Evolutionary conservation across 2,113 vertebrate genomes (phyloP), one percentile per base, ranked within the genome.

Genomic region (Phasianus colchicus): DNA sequence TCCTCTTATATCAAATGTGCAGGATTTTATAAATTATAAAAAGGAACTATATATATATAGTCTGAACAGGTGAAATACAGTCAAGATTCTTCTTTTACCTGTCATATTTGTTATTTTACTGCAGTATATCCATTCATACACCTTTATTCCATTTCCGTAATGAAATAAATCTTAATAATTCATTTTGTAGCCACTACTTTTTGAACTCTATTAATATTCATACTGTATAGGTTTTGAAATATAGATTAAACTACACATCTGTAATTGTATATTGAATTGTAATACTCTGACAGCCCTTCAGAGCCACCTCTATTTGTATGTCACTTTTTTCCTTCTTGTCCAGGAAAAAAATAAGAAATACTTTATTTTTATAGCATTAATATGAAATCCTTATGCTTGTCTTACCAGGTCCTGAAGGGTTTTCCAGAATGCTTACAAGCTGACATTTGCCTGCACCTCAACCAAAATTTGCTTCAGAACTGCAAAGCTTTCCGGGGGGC

Each of bases 371-470:
- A 79, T 42, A 13, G 36, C 70, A 91, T 87, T 96, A 16, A 61
- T 92, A 91, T 97, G 84, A 97, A 96, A 97, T 82, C 64, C 19
- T 98, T 92, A 38, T 86, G 71, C 89, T 97, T 97, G 83, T 82
- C 63, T 94, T 82, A 96, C 76, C 96, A 99, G 99, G 99, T 99
- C 87, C 97, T 99, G 94, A 99, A 99, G 98, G 99, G 99, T 45
- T 99, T 99, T 96, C 99, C 99, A 86, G 99, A 99, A 97, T 99
- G 99, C 97, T 98, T 99, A 93, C 99, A 99, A 98, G 99, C 99
- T 89, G 99, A 99, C 93, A 99, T 99, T 95, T 99, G 99, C 93
- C 99, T 99, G 69, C 99, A 99, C 89, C 99, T 99, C 93, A 99
- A 99, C 96, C 98, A 96, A 81, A 99, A 97, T 75, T 98, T 99